Base-by-base conservation (phyloP, 30 jellyfish, hydroid and myxozoan species). In the Aurelia aurita complex sp. Pacific region DNA sequence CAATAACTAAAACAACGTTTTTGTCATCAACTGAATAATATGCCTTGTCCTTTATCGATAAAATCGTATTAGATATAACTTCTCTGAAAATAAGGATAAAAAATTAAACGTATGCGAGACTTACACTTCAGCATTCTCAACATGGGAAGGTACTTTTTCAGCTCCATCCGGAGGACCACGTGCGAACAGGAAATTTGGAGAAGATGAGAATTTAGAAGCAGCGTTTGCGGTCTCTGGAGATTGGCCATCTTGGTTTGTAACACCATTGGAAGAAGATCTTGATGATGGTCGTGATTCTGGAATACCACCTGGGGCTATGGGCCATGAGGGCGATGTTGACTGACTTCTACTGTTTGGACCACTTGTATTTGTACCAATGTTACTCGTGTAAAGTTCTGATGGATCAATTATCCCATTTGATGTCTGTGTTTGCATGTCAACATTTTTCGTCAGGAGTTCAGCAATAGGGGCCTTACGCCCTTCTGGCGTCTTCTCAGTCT, bases 111-210 rank as follows among this genome's bases (percentile, higher is more conserved):
- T 46, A 46, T 46, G 57, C 14, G 55, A 52, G 17, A 92, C 97
- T 62, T 84, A 92, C 97, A 60, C 50, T 50, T 92, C 95, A n/a
- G 90, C 82, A 61, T 77, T 89, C 54, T 94, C 99, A 10, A 89
- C 91, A 73, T 90, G 88, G 15, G 90, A 81, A 32, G 97, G 96
- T 16, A 94, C 88, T 69, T 88, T 93, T 63, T 94, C 99, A 18
- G 99, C 99, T 12, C 99, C 99, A 84, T 94, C 99, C 2, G 99
- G 99, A 10, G 99, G 99, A 50, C 99, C 99, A 60, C 99, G 89
- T 19, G 99, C 85, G 80, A 94, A 94, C 96, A 89, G 82, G 74
- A 94, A 94, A 51, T 94, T 94, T 62, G 99, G 99, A 17, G 99
- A 94, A 36, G 98, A 93, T 4, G 99, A 96, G 82, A 89, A 88